These are phyloP conservation scores for Pachycephala philippinensis DNA, from an alignment of 2,113 vertebrate genomes.

Conservation along the genomic window DNA sequence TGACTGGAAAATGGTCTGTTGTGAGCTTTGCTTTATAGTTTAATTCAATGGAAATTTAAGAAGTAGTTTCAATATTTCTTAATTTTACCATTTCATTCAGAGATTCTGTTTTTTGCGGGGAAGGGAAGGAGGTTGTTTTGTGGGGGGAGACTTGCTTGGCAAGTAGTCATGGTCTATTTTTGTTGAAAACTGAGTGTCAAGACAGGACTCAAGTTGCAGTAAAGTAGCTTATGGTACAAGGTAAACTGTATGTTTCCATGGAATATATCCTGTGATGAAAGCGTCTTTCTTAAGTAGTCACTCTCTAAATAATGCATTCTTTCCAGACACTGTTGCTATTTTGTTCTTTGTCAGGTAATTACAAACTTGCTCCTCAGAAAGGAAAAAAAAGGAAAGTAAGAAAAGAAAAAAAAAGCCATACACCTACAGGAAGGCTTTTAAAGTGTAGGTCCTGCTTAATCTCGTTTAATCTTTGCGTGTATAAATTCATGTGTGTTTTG, in stretches of 20 bases:
- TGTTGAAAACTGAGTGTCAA: constrained; percentile 32
- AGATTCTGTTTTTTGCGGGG: background rate
- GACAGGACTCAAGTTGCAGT: background rate
- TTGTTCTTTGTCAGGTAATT: constrained; percentile 38
- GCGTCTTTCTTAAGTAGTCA: constrained; percentile 34
- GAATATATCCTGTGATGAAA: constrained; percentile 47
- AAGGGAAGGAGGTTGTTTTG: background rate
- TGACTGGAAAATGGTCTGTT: background rate
- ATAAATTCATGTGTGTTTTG: background rate
- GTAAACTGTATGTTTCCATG: constrained; percentile 34
- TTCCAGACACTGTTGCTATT: constrained; percentile 23
- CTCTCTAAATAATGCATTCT: constrained; percentile 47
- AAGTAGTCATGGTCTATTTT: background rate
- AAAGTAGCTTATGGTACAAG: background rate
- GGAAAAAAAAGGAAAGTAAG: background rate
- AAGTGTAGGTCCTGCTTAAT: background rate
- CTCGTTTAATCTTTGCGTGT: background rate
- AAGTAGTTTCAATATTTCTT: background rate
- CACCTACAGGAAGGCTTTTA: constrained; percentile 14
- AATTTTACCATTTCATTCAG: background rate
- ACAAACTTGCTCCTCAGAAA: background rate
- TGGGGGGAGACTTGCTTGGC: background rate
- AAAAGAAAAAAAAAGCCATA: background rate
- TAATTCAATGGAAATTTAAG: background rate
- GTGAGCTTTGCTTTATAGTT: background rate